These are phyloP conservation scores for Pachyseris speciosa DNA, from an alignment of 64 coral and sea anemone species.

Conservation along the genomic window DNA sequence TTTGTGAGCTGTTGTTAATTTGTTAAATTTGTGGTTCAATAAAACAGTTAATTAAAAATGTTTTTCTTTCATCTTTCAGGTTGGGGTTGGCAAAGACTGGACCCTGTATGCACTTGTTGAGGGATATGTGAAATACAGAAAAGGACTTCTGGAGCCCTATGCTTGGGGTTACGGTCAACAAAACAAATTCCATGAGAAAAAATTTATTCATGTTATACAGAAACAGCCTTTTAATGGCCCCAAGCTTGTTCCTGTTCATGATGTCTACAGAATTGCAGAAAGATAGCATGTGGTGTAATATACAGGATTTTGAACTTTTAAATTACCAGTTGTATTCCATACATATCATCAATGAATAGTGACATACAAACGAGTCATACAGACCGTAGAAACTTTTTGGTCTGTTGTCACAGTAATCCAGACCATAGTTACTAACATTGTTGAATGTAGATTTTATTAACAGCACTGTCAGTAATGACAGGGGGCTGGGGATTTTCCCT, in stretches of 20 bases:
- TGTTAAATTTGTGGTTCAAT: too few species aligned
- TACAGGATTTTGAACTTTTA: not conserved
- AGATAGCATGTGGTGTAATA: not conserved
- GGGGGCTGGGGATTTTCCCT: too few species aligned
- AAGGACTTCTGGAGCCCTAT: constrained; percentile 82
- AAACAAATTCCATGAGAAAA: constrained; percentile 88
- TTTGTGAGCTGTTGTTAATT: too few species aligned
- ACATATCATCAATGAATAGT: not conserved
- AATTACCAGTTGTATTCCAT: not conserved
- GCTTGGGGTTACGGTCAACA: constrained; percentile 81
- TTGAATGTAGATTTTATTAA: too few species aligned
- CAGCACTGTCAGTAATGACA: too few species aligned
- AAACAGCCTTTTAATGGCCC: constrained; percentile 43
- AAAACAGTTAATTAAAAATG: not conserved
- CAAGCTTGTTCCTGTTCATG: constrained; percentile 76
- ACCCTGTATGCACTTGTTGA: constrained; percentile 90
- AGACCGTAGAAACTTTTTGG: too few species aligned
- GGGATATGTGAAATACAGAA: constrained; percentile 83
- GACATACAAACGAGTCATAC: too few species aligned
- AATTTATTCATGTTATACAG: constrained; percentile 85
- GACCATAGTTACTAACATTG: too few species aligned
- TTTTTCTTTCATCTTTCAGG: constrained; percentile 49
- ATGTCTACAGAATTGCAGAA: constrained; percentile 18
- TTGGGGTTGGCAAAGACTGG: constrained; percentile 94
- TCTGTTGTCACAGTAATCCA: too few species aligned